Percentiles rank a stretch among this genome's conserved stretches.
Evolutionary conservation across 2,888 invertebrate genomes (phyloP).

Genomic region (Cremastinae sp.): DNA sequence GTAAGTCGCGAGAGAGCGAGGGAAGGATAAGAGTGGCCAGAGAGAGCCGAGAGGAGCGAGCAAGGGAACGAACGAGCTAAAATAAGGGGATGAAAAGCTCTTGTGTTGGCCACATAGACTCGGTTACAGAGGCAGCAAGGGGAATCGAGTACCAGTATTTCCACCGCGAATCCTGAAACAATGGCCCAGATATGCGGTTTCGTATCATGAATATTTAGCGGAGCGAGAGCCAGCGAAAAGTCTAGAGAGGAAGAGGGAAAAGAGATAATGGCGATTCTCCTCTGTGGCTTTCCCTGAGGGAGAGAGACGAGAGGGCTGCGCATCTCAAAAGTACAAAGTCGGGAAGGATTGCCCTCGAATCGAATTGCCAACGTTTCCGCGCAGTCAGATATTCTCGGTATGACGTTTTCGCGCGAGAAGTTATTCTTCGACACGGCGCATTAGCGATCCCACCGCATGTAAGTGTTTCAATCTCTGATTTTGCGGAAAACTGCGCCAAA

Average conservation of each 20-base stretch:
- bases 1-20: conserved; percentile 21
- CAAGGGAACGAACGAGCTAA: conserved; percentile 18
- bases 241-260: conserved; percentile 39
- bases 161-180: conserved; percentile 66
- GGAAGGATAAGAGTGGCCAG: conserved; percentile 7
- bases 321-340: conserved; percentile 14
- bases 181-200: conserved; percentile 70
- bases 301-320: conserved; percentile 7
- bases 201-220: conserved; percentile 73
- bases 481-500: too few relatives aligned
- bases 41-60: conserved; percentile 16
- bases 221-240: conserved; percentile 56
- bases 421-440: conserved; percentile 21
- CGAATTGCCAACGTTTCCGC: conserved; percentile 40
- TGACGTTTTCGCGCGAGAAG: conserved; percentile 22
- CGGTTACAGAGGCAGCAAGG: conserved; percentile 13
- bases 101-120: neutral
- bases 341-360: conserved; percentile 18
- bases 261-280: conserved; percentile 9
- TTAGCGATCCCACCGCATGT: neutral
- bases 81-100: conserved; percentile 39
- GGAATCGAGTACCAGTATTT: conserved; percentile 61
- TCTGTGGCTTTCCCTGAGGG: conserved; percentile 6
- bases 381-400: conserved; percentile 36
- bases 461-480: conserved; percentile 12